Percentiles rank a stretch among this genome's conserved stretches.
These are phyloP conservation scores for Nannobrachium achirus DNA, from an alignment of 2,113 vertebrate genomes.

Conservation along the genomic window DNA sequence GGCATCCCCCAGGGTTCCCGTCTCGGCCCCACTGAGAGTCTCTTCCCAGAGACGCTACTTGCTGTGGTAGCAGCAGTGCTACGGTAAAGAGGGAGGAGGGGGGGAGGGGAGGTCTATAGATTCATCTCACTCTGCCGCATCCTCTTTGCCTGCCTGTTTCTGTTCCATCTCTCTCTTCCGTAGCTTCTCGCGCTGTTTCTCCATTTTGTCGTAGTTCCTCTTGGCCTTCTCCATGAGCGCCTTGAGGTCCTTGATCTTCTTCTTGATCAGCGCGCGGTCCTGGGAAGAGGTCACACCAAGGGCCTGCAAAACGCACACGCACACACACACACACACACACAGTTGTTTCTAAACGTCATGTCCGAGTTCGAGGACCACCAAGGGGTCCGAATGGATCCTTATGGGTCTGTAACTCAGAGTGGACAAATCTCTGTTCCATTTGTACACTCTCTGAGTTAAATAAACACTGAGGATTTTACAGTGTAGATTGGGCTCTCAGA, in stretches of 20 bases:
- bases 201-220: slow-evolving; percentile 90
- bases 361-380: too few relatives aligned
- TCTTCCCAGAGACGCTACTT: slow-evolving; percentile 52
- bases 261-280: slow-evolving; percentile 91
- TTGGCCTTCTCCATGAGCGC: slow-evolving; percentile 87
- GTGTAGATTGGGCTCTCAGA: too few relatives aligned
- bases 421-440: too few relatives aligned
- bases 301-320: slow-evolving; percentile 72
- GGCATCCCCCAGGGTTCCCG: slow-evolving; percentile 46
- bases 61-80: slow-evolving; percentile 41
- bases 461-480: too few relatives aligned
- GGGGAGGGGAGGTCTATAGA: slow-evolving; percentile 9
- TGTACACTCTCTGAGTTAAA: too few relatives aligned
- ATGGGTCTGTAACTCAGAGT: too few relatives aligned
- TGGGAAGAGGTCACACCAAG: slow-evolving; percentile 89
- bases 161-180: slow-evolving; percentile 85
- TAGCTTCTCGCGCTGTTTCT: slow-evolving; percentile 89
- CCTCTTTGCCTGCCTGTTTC: slow-evolving; percentile 70
- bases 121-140: slow-evolving; percentile 52
- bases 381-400: too few relatives aligned
- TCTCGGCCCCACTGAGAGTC: slow-evolving; percentile 41
- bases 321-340: slow-evolving; percentile 8
- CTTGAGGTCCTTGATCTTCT: slow-evolving; percentile 94
- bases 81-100: slow-evolving; percentile 29
- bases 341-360: not conserved